These are phyloP conservation scores for Drosophila diplacantha DNA, from an alignment of 2,888 invertebrate genomes.

Conservation along the genomic window DNA sequence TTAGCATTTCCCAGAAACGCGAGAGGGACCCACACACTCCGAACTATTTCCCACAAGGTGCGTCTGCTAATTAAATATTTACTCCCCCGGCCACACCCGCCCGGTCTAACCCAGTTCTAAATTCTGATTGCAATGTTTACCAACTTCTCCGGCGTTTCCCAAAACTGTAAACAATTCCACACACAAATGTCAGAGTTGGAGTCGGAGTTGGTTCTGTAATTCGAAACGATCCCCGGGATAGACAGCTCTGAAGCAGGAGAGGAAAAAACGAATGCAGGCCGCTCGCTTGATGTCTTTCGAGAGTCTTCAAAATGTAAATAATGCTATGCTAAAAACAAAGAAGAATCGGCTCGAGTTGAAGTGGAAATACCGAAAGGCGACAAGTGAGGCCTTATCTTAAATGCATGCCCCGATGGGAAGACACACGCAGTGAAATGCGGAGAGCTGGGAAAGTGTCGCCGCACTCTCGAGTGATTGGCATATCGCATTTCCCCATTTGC, in stretches of 20 bases:
- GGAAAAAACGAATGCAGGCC: conserved; percentile 24
- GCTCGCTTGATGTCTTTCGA: conserved; percentile 50
- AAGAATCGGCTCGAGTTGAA: conserved; percentile 22
- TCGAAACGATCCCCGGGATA: conserved; percentile 43
- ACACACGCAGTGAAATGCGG: conserved; percentile 11
- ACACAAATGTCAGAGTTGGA: conserved; percentile 45
- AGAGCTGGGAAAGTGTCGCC: conserved; percentile 53
- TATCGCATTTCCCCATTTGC: conserved; percentile 69
- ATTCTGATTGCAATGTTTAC: conserved; percentile 69
- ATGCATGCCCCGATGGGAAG: conserved; percentile 56
- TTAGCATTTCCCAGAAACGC: conserved; percentile 54
- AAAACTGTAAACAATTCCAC: conserved; percentile 51
- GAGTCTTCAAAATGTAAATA: conserved; percentile 67
- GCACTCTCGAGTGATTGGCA: conserved; percentile 64
- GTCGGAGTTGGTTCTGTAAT: conserved; percentile 42
- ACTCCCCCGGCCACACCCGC: conserved; percentile 51
- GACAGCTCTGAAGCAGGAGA: background rate
- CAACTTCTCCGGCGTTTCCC: conserved; percentile 25
- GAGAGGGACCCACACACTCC: conserved; percentile 21
- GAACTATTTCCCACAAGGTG: conserved; percentile 67
- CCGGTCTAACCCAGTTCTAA: conserved; percentile 65
- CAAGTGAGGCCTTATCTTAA: conserved; percentile 72
- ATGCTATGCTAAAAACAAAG: conserved; percentile 61
- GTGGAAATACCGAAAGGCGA: conserved; percentile 48
- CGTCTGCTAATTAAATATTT: conserved; percentile 67